Conservation (phyloP, 1,140 invertebrate genomes). For the Drosophila jambulina region DNA sequence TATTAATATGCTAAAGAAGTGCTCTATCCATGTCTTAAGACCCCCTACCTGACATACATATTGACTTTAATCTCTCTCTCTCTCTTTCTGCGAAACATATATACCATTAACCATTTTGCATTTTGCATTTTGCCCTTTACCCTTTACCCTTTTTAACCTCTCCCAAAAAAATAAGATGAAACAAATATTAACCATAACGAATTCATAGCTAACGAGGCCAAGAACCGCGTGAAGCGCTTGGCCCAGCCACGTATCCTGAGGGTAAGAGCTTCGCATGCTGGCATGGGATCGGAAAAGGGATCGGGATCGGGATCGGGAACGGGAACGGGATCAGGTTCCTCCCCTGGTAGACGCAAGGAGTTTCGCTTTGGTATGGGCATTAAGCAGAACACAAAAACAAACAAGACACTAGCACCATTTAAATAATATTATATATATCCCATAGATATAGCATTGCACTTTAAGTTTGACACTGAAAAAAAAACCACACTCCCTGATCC, state of each 20-base stretch:
- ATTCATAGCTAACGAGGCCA: conserved; percentile 50
- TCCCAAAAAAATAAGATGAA: neutral
- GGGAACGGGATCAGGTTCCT: conserved; percentile 37
- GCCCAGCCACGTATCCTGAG: conserved; percentile 84
- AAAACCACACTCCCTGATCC: neutral
- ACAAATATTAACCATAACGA: conserved; percentile 25
- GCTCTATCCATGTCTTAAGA: neutral
- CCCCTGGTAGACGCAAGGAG: conserved; percentile 83
- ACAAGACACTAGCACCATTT: conserved; percentile 4
- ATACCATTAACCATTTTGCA: conserved; percentile 25
- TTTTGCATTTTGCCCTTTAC: conserved; percentile 32
- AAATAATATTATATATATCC: neutral
- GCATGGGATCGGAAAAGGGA: conserved; percentile 72
- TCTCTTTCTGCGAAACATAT: neutral
- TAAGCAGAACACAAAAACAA: conserved; percentile 3
- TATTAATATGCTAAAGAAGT: neutral
- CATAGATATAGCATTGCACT: neutral
- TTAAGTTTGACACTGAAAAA: neutral
- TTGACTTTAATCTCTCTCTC: neutral
- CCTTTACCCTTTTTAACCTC: neutral
- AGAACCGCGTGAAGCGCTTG: conserved; percentile 77
- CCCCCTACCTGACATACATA: neutral
- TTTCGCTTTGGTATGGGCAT: conserved; percentile 87
- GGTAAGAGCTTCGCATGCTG: conserved; percentile 77
- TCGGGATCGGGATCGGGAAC: conserved; percentile 38